Conservation (phyloP, 2,113 vertebrate genomes). For the Rhea pennata region DNA sequence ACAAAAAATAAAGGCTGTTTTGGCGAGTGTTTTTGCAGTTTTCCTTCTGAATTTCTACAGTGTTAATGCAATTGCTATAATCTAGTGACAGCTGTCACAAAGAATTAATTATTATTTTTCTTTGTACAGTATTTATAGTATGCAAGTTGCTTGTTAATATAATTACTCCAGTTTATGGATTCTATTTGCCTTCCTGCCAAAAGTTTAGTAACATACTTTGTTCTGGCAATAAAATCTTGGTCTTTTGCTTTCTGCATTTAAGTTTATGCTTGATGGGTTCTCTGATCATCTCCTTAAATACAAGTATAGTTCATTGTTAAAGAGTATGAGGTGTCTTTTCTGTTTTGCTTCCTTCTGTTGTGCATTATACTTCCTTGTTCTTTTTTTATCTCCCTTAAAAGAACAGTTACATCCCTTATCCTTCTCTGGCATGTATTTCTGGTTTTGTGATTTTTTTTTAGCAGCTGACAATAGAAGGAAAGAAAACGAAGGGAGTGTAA, state of each 20-base stretch:
- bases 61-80: conserved; percentile 43
- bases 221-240: not conserved
- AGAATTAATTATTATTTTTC: conserved; percentile 52
- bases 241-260: not conserved
- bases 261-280: not conserved
- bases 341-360: conserved; percentile 59
- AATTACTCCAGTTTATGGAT: conserved; percentile 35
- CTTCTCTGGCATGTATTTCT: conserved; percentile 41
- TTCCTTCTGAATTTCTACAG: not conserved
- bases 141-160: conserved; percentile 20
- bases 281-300: not conserved
- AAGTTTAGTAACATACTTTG: conserved; percentile 5
- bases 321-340: not conserved
- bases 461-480: conserved; percentile 61
- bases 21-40: not conserved
- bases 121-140: conserved; percentile 19
- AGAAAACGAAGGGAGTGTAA: conserved; percentile 1
- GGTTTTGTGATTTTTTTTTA: not conserved
- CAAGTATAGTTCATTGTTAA: not conserved
- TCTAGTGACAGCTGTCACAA: conserved; percentile 30
- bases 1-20: conserved; percentile 26
- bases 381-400: conserved; percentile 48
- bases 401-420: conserved; percentile 29
- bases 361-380: conserved; percentile 38
- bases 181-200: conserved; percentile 9